phyloP scores from a whole-genome alignment of 2,113 vertebrate species.

The Catagonus wagneri region DNA sequence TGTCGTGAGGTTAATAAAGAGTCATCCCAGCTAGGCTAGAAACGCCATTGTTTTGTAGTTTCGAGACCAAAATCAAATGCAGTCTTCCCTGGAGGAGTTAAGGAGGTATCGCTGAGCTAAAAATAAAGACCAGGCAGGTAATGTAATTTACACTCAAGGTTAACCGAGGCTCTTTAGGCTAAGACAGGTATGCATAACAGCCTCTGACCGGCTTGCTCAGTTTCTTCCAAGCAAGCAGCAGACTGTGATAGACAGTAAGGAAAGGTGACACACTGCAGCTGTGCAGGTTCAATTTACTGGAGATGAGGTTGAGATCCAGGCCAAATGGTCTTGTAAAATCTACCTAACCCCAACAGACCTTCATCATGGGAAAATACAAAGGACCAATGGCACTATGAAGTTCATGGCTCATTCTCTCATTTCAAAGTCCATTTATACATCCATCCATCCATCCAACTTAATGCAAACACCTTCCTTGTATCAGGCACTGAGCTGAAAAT shows the following conservation, averaged over 20 bases:
- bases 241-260: background rate
- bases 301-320: background rate
- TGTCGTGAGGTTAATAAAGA: background rate
- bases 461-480: background rate
- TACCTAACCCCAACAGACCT: background rate
- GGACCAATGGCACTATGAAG: background rate
- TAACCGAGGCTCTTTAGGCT: conserved; percentile 55
- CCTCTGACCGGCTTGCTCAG: background rate
- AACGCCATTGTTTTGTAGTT: background rate
- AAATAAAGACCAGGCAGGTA: conserved; percentile 72
- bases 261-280: conserved; percentile 44
- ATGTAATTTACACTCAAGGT: conserved; percentile 61
- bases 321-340: conserved; percentile 38
- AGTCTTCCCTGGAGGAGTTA: conserved; percentile 44
- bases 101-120: conserved; percentile 61
- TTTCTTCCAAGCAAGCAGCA: conserved; percentile 54
- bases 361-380: background rate
- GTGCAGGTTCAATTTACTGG: conserved; percentile 34
- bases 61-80: conserved; percentile 59
- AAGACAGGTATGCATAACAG: conserved; percentile 31
- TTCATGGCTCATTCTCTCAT: background rate
- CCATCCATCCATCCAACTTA: background rate
- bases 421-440: background rate
- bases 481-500: background rate
- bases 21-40: background rate